Evolutionary conservation across 2,113 vertebrate species (phyloP), one percentile per base, ranked within the genome.

Genomic region (Cephalopholis sonnerati): DNA sequence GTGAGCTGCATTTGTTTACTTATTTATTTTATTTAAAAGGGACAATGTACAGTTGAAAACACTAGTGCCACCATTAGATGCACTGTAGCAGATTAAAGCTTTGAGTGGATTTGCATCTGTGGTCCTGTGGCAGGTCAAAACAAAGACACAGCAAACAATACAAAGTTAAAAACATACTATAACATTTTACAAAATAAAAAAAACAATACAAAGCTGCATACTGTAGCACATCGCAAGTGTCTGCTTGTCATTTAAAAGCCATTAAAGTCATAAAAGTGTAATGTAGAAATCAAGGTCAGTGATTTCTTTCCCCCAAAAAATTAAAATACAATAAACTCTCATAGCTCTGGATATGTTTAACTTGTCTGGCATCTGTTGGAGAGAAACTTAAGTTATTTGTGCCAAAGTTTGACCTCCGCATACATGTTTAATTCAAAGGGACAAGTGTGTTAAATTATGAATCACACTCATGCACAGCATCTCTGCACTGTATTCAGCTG

Each of bases 1-100:
- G 97, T 97, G 95, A 97, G 96, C 24, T 50, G 32, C 61, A 16
- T 27, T 22, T 5, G 32, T 54, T 44, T 9, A 44, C 11, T 9
- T 44, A 44, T 12, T 44, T 41, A 9, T 9, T 9, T 44, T 44
- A 11, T 44, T 44, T 11, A 3, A 44, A 44, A 11, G 8, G 32
- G 7, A 36, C 32, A 5, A 36, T 12, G 41, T 44, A 12, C 11
- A 11, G 41, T 44, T 44, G 10, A 12, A 44, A 44, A 44, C 41
- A 44, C 10, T 2, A 10, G 10, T 44, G 41, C 10, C 41, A 44
- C 41, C 41, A 44, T 44, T 9, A 11, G 41, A 44, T 44, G 41
- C 41, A 44, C 8, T 3, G 11, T 9, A 44, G 8, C 41, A 9
- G 11, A 44, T 44, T 11, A 11, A 10, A 44, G 11, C 8, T 12